Base-by-base conservation (phyloP, 2,888 invertebrate species). In the Elaeidobius kamerunicus region DNA sequence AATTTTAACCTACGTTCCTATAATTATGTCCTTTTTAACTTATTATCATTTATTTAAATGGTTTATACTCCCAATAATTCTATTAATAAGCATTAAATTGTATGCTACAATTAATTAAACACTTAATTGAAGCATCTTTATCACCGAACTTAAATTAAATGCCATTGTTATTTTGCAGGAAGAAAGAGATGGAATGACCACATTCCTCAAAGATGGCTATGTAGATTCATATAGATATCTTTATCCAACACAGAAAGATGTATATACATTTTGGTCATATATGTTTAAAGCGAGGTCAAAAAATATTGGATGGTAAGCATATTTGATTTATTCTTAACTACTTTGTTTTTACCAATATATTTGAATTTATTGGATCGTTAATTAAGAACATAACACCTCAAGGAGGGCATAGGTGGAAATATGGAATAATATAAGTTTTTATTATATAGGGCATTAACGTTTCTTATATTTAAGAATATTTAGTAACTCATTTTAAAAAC, bases 261-360 rank as follows among this genome's bases (percentile, higher is more conserved):
- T 86, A 1, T 99, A 95, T 71, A 91, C 96, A 0, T 99, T 90
- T 73, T 99, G 98, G 98, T 86, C 93, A 0, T 97, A 94, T 70
- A 88, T 97, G 83, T 77, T 76, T 57, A 93, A 92, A 71, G 81
- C 91, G 5, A 79, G 98, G 44, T 77, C 84, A 7, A 94, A 88
- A 67, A 94, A 99, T 75, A 82, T 94, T 59, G 99, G 99, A 71
- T 99, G 98, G 96, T 90, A 72, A 76, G 59, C 12, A 11, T 30
- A 30, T 30, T 61, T 12, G 1, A 27, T 28, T 27, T 23, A 2
- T 5, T 23, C 14, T 23, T 6, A 14, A 6, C 9, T 7, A n/a
- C 9, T 40, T 23, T 23, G 9, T 23, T 23, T 9, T 9, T 23
- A 6, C 4, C 4, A 9, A 23, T 9, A 23, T 23, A 23, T 23